These are phyloP conservation scores for Bostrychus sinensis DNA, from an alignment of 2,113 vertebrate species.

Conservation along the genomic window DNA sequence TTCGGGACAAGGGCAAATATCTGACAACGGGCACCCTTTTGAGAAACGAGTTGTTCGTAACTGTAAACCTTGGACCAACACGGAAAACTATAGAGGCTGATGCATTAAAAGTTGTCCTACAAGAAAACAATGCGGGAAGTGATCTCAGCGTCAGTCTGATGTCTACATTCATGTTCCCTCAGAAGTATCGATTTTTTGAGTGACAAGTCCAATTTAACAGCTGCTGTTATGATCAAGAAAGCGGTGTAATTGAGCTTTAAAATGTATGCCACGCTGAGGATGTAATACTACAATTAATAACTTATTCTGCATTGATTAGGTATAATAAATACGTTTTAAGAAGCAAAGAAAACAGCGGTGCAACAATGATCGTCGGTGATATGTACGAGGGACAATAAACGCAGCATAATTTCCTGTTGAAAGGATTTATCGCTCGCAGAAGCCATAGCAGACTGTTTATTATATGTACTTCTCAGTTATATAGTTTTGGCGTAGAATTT, in stretches of 20 bases:
- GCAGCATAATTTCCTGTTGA: slow-evolving; percentile 68
- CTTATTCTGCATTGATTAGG: neutral
- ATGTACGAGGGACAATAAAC: slow-evolving; percentile 24
- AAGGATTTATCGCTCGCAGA: slow-evolving; percentile 37
- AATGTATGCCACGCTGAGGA: no score
- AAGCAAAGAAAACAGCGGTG: neutral
- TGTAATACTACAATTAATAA: neutral
- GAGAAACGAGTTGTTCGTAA: neutral
- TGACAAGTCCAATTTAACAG: fast-evolving
- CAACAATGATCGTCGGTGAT: fast-evolving
- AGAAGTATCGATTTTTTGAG: neutral
- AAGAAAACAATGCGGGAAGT: slow-evolving; percentile 44
- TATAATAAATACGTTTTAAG: neutral
- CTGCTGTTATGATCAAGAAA: neutral
- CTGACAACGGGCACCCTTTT: no score
- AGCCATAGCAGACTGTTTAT: slow-evolving; percentile 47
- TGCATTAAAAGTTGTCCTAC: neutral
- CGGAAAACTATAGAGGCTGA: neutral
- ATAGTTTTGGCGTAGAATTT: neutral
- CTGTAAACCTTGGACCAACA: slow-evolving; percentile 10
- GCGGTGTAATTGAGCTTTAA: neutral
- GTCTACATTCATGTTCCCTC: neutral
- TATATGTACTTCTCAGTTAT: slow-evolving; percentile 42
- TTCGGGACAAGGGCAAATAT: no score
- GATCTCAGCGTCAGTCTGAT: slow-evolving; percentile 55